Evolutionary conservation across 1,140 invertebrate genomes (phyloP).

Genomic region (Micrasema minimum): DNA sequence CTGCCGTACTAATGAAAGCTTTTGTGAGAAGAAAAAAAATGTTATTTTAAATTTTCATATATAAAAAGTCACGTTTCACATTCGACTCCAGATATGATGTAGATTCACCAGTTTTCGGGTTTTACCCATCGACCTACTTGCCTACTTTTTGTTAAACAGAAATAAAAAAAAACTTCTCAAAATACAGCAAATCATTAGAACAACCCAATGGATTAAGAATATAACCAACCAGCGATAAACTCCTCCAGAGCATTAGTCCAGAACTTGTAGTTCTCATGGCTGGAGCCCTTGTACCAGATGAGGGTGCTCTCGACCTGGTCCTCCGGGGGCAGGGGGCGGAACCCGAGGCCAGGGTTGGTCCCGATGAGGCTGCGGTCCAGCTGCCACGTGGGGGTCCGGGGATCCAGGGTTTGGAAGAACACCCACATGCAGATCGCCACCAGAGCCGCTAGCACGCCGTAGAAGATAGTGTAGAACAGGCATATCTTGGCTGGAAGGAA

Average conservation of each 20-base stretch:
- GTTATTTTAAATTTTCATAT: no score
- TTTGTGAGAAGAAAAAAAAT: no score
- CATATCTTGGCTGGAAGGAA: slow-evolving; percentile 84
- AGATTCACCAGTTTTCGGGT: no score
- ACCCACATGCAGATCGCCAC: slow-evolving; percentile 91
- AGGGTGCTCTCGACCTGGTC: slow-evolving; percentile 91
- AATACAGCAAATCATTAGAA: no score
- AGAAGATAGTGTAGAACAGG: slow-evolving; percentile 93
- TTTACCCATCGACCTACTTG: no score
- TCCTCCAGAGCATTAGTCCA: slow-evolving; percentile 80
- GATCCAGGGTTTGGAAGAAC: slow-evolving; percentile 91
- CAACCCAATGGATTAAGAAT: no score
- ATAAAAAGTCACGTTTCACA: no score
- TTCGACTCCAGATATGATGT: no score
- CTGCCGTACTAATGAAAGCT: no score
- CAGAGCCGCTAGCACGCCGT: slow-evolving; percentile 84
- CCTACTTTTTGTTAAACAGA: no score
- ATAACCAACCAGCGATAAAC: slow-evolving; percentile 76
- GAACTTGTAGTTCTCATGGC: slow-evolving; percentile 77
- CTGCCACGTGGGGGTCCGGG: slow-evolving; percentile 86
- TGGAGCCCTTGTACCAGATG: slow-evolving; percentile 88
- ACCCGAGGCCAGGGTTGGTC: slow-evolving; percentile 92
- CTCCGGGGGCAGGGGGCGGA: slow-evolving; percentile 85
- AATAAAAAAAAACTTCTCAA: no score
- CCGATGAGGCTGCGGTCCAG: slow-evolving; percentile 86